Base-by-base conservation (phyloP, 2,113 vertebrate species). In the Theristicus caerulescens region DNA sequence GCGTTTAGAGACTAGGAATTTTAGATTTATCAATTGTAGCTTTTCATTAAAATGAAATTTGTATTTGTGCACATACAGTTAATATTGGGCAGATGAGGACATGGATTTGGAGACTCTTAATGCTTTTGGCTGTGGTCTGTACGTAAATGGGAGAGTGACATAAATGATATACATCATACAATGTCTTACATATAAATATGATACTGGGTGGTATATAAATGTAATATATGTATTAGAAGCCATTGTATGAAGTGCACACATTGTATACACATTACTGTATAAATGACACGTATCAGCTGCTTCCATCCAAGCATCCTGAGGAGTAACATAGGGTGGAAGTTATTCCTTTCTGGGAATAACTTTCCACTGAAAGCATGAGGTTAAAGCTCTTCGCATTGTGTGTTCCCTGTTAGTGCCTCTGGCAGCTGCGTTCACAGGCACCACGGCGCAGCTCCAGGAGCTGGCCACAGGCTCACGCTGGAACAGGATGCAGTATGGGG, bases 361-460 rank as follows among this genome's bases (percentile, higher is more conserved):
- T 66, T 69, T 49, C 21, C 27, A 40, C 36, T 40, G 26, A 81
- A 91, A 87, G 46, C 47, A 8, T 6, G n/a, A 77, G 36, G 59
- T 36, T 88, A 69, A 90, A 70, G 59, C 72, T 86, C 36, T 73
- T 62, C 70, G n/a, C 31, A 9, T 32, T 47, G 14, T 46, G 59
- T n/a, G 57, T 73, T 91, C 69, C 22, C 8, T 66, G 31, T 36
- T 61, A 44, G 34, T 61, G 67, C n/a, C 66, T 70, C 95, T 81
- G 67, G 77, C 88, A 96, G 85, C 85, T 87, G 73, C 1, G 16
- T 67, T 86, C 92, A 36, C 34, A 24, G 65, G 62, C 42, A 85
- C 13, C 2, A 6, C 0, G 1, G 42, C 0, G 1, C 38, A 85
- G 88, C 64, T 72, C 51, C 54, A 36, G 74, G 36, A 62, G 13